These are phyloP conservation scores for Astreopora myriophthalma DNA, from an alignment of 64 coral and sea anemone genomes.

Conservation along the genomic window DNA sequence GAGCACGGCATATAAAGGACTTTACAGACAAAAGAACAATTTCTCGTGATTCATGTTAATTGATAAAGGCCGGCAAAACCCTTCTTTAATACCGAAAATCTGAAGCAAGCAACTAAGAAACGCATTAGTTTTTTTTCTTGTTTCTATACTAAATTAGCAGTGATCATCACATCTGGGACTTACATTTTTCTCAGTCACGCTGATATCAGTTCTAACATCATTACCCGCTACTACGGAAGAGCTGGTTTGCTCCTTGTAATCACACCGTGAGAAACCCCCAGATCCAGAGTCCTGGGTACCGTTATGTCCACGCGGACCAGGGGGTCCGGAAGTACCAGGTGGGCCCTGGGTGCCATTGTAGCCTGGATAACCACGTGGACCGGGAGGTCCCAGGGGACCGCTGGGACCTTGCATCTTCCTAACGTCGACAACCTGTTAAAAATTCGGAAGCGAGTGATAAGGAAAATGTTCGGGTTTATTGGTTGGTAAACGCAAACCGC, in stretches of 20 bases:
- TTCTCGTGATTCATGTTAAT: too few species aligned
- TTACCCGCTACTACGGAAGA: rapidly evolving
- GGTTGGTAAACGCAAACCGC: too few species aligned
- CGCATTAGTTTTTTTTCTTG: too few species aligned
- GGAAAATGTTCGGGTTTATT: too few species aligned
- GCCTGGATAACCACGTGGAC: neutral
- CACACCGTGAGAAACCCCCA: neutral
- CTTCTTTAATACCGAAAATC: too few species aligned
- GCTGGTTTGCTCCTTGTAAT: neutral
- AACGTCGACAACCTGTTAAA: neutral
- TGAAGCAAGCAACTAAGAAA: too few species aligned
- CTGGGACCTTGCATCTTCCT: neutral
- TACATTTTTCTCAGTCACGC: neutral
- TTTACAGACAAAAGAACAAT: too few species aligned
- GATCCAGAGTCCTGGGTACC: neutral
- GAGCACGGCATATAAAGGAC: too few species aligned
- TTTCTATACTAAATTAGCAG: too few species aligned
- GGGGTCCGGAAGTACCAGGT: neutral
- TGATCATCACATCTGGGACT: neutral
- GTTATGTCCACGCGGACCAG: neutral
- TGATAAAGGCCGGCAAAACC: too few species aligned
- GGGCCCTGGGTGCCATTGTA: constrained; percentile 8
- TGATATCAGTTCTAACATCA: neutral
- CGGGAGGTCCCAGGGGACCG: neutral
- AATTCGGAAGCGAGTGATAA: neutral